Conservation (phyloP, 2,888 invertebrate species). For the Apotomis turbidana region DNA sequence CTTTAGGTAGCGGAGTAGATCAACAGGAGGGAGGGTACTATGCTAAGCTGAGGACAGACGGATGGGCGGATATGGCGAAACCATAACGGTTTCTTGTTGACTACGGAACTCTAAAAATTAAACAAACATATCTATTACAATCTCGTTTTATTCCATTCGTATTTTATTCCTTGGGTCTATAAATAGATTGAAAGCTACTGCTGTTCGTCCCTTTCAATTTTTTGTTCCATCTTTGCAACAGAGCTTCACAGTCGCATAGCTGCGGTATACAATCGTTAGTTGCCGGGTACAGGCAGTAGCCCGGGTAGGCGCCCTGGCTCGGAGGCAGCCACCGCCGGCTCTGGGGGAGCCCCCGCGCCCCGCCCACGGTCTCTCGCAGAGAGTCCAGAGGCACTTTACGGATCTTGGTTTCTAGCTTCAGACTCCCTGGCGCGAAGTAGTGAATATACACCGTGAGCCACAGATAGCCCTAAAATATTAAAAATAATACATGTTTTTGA, state of each 20-base stretch:
- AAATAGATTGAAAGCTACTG: too few species aligned
- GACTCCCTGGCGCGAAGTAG: constrained; percentile 63
- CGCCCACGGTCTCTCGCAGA: constrained; percentile 47
- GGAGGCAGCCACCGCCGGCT: constrained; percentile 62
- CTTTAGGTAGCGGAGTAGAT: too few species aligned
- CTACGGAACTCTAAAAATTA: too few species aligned
- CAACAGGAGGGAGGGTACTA: too few species aligned
- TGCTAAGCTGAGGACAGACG: too few species aligned
- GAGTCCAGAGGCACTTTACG: constrained; percentile 50
- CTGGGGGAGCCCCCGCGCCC: background rate
- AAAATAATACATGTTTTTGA: constrained; percentile 6
- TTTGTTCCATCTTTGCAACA: constrained; percentile 60
- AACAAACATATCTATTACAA: too few species aligned
- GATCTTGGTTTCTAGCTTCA: constrained; percentile 53
- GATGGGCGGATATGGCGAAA: too few species aligned
- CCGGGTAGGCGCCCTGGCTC: constrained; percentile 70
- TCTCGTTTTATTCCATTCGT: too few species aligned
- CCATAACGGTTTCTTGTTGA: too few species aligned
- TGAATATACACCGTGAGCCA: constrained; percentile 60
- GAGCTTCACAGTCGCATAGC: constrained; percentile 66
- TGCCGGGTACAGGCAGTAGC: constrained; percentile 72
- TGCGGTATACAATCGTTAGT: constrained; percentile 58
- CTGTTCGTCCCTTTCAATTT: constrained; percentile 4
- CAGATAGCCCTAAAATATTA: constrained; percentile 60
- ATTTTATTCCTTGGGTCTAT: too few species aligned